A percentile compares a stretch with the other conserved stretches of the same genome.
Conservation (phyloP, 2,888 invertebrate genomes). For the Drosophila sordidula region DNA sequence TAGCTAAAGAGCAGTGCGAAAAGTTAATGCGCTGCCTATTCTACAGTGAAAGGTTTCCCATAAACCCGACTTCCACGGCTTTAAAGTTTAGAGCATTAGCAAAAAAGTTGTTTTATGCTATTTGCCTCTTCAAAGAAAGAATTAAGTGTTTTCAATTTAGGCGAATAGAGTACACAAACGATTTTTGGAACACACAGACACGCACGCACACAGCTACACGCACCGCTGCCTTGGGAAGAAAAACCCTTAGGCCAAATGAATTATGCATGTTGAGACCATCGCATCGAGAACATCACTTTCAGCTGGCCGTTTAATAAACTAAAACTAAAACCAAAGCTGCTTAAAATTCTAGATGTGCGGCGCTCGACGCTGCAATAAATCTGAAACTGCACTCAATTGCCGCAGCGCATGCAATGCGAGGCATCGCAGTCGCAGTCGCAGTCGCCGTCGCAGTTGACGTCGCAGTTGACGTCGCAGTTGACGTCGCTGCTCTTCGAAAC, state of each 20-base stretch:
- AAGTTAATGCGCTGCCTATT: too few relatives aligned
- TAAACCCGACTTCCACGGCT: background rate
- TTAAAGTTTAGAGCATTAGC: too few relatives aligned
- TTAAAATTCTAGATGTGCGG: constrained; percentile 68
- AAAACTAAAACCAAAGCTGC: constrained; percentile 68
- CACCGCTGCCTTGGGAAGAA: constrained; percentile 38
- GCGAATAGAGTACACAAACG: background rate
- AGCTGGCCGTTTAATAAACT: constrained; percentile 66
- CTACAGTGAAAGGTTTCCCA: background rate
- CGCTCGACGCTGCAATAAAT: constrained; percentile 68
- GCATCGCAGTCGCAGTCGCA: constrained; percentile 3
- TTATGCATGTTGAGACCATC: constrained; percentile 61
- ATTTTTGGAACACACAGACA: background rate
- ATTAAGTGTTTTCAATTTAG: background rate
- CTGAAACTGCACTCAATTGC: constrained; percentile 77
- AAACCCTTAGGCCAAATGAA: constrained; percentile 64
- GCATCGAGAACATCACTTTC: constrained; percentile 36
- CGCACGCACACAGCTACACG: background rate
- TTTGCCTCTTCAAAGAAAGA: background rate
- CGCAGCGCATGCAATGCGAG: constrained; percentile 60
- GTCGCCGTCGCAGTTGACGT: constrained; percentile 10
- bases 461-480: constrained; percentile 3
- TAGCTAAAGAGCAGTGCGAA: too few relatives aligned
- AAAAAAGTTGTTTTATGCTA: background rate
- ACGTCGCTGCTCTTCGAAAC: constrained; percentile 50